Evolutionary conservation across 2,888 invertebrate genomes (phyloP).

Genomic region (Scaptomyza caliginosa): DNA sequence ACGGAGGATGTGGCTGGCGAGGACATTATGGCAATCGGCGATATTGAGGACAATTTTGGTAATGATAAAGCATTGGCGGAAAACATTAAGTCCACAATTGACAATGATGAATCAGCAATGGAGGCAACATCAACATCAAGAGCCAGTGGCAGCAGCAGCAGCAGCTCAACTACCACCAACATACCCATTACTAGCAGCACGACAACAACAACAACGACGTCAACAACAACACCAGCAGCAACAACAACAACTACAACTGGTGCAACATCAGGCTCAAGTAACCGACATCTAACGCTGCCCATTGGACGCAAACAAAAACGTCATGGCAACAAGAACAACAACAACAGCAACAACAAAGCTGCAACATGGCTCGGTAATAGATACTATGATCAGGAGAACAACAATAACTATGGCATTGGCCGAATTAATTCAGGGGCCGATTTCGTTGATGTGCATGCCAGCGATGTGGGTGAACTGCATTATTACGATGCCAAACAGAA

Average conservation of each 20-base stretch:
- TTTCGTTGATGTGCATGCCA: conserved; percentile 19
- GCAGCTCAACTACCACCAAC: background rate
- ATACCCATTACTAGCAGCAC: conserved; percentile 2
- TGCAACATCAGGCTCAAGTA: conserved; percentile 4
- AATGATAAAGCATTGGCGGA: conserved; percentile 63
- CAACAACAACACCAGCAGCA: conserved; percentile 6
- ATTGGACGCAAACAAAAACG: conserved; percentile 49
- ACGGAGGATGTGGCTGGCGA: conserved; percentile 33
- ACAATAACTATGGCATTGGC: conserved; percentile 29
- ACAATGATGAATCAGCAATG: conserved; percentile 66
- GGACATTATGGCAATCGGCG: conserved; percentile 66
- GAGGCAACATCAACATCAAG: conserved; percentile 8
- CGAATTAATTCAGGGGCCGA: conserved; percentile 29
- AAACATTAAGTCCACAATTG: conserved; percentile 52
- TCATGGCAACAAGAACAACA: conserved; percentile 26
- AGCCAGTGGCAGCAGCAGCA: background rate
- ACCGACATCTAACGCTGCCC: conserved; percentile 11
- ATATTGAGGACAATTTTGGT: conserved; percentile 71
- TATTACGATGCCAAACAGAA: conserved; percentile 39
- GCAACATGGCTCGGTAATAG: conserved; percentile 9
- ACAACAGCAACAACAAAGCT: background rate
- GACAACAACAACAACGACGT: conserved; percentile 1
- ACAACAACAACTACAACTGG: conserved; percentile 9
- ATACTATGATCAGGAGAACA: conserved; percentile 22
- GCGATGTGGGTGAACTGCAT: conserved; percentile 54